These are phyloP conservation scores for Halictus ligatus DNA, from an alignment of 2,888 invertebrate species.

Conservation along the genomic window DNA sequence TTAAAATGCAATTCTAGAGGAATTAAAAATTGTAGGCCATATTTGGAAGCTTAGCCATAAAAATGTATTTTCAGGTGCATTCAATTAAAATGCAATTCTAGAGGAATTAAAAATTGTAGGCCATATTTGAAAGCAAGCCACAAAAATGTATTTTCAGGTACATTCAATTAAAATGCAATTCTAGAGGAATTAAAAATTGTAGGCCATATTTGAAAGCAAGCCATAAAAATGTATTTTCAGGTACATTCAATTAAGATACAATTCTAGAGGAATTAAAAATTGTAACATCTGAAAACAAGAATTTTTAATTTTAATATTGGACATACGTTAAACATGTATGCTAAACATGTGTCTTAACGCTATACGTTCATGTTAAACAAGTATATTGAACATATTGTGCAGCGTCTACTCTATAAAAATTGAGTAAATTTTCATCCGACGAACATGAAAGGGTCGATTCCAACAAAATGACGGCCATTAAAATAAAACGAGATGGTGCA, in stretches of 20 bases:
- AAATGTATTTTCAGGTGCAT: no score
- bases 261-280: neutral
- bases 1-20: neutral
- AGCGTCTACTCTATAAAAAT: neutral
- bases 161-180: neutral
- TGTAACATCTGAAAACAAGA: no score
- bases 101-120: neutral
- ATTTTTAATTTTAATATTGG: no score
- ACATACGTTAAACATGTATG: no score
- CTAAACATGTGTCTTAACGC: no score
- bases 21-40: no score
- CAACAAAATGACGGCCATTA: neutral
- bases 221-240: no score
- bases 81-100: no score
- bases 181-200: neutral
- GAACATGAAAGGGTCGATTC: neutral
- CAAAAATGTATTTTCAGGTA: no score
- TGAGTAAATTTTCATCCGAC: neutral
- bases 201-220: no score
- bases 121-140: neutral
- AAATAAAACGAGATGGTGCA: neutral
- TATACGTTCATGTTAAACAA: no score
- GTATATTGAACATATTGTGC: neutral
- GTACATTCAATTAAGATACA: neutral
- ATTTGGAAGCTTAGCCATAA: no score